phyloP scores from a whole-genome alignment of 2,113 vertebrate species.

The Eolophus roseicapilla region DNA sequence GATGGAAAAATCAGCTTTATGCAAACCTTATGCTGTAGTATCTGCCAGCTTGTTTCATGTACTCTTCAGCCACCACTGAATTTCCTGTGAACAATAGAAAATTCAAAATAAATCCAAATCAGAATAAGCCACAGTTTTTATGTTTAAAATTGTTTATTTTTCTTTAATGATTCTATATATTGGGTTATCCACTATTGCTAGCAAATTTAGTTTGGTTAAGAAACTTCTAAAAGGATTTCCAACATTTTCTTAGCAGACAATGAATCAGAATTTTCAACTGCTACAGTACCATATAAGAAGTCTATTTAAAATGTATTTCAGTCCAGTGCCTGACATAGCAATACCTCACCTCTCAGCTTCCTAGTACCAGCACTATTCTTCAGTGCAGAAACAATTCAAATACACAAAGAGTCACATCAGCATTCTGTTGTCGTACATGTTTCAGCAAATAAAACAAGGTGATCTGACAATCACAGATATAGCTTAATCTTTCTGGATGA shows the following conservation, averaged over 20 bases:
- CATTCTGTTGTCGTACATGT: neutral
- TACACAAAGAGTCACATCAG: neutral
- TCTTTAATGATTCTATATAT: neutral
- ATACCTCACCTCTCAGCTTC: constrained; percentile 48
- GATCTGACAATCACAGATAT: neutral
- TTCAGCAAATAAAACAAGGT: constrained; percentile 41
- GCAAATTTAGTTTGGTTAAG: neutral
- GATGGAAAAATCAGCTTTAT: neutral
- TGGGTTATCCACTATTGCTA: neutral
- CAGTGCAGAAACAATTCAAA: constrained; percentile 43
- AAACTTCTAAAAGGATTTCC: constrained; percentile 14
- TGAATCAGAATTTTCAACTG: constrained; percentile 35
- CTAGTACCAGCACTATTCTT: constrained; percentile 1
- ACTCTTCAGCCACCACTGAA: neutral
- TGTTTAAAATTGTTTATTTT: neutral
- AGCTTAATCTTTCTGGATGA: constrained; percentile 31
- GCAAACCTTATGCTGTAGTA: neutral
- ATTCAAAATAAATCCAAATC: neutral
- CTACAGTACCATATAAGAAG: neutral
- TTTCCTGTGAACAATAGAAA: neutral
- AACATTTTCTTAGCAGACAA: constrained; percentile 12
- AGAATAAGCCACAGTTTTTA: neutral
- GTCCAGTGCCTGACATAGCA: constrained; percentile 11
- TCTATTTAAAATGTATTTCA: constrained; percentile 49
- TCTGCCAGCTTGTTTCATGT: neutral